Conservation (phyloP, 2,797 vertebrate genomes). For the Hemibagrus guttatus region DNA sequence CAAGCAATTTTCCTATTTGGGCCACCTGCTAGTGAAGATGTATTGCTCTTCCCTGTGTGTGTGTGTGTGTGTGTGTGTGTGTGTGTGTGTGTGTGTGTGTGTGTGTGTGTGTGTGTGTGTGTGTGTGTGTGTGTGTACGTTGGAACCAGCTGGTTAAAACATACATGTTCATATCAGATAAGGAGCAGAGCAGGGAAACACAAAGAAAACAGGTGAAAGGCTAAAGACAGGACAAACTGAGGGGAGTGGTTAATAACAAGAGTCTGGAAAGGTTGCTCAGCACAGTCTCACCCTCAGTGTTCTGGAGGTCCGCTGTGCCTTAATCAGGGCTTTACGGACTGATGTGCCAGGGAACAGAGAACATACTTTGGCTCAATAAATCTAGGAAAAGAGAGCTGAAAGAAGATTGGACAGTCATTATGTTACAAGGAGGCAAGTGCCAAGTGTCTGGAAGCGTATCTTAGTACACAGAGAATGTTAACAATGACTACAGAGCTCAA, state of each 20-base stretch:
- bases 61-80: too few relatives aligned
- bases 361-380: background rate
- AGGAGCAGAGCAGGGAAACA: background rate
- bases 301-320: background rate
- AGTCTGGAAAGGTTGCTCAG: background rate
- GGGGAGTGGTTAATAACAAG: background rate
- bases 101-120: too few relatives aligned
- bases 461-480: background rate
- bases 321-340: constrained; percentile 3
- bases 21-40: too few relatives aligned
- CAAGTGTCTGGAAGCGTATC: background rate
- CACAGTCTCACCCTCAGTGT: background rate
- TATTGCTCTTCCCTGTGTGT: too few relatives aligned
- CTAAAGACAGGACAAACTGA: background rate
- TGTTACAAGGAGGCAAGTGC: background rate
- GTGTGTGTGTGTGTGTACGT: too few relatives aligned
- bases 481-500: background rate
- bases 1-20: too few relatives aligned
- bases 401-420: background rate
- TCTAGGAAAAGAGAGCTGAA: background rate
- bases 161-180: too few relatives aligned
- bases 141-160: too few relatives aligned
- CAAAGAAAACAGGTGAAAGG: background rate
- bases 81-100: too few relatives aligned
- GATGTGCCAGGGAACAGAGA: background rate